phyloP scores from a whole-genome alignment of 2,113 vertebrate genomes.

The Mus musculus region GRCm39 chr13:112359501-112360000 shows the following conservation, averaged over 20 bases:
- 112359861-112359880: neutral
- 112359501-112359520: neutral
- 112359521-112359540: neutral
- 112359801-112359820: neutral
- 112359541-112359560: neutral
- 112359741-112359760: neutral
- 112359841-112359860: neutral
- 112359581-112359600: neutral
- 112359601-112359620: neutral
- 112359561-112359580: neutral
- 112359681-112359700: neutral
- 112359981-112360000: neutral
- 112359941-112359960: neutral
- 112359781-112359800: neutral
- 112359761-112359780: neutral
- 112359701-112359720: neutral
- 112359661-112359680: neutral
- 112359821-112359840: neutral
- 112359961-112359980: neutral
- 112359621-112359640: neutral
- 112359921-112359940: too few relatives aligned
- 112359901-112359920: neutral
- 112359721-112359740: neutral
- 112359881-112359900: neutral
- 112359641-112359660: neutral